Conservation (phyloP, 1,140 invertebrate species). For the Lucilia cuprina region DNA sequence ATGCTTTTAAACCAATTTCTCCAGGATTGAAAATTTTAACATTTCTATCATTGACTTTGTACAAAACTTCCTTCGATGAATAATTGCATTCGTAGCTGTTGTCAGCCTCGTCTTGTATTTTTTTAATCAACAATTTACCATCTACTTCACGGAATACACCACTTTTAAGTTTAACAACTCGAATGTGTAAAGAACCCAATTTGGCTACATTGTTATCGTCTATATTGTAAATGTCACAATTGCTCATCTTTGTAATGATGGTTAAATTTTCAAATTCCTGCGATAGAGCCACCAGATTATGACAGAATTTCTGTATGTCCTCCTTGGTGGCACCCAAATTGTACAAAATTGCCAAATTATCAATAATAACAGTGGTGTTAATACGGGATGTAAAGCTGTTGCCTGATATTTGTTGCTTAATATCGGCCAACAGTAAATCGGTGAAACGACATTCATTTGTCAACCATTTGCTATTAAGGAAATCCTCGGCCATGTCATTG, state of each 20-base stretch:
- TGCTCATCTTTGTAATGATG: slow-evolving; percentile 64
- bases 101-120: slow-evolving; percentile 39
- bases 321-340: slow-evolving; percentile 65
- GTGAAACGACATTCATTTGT: slow-evolving; percentile 48
- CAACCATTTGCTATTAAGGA: slow-evolving; percentile 50
- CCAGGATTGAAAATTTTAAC: slow-evolving; percentile 75
- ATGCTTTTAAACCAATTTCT: slow-evolving; percentile 54
- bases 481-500: slow-evolving; percentile 62
- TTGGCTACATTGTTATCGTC: slow-evolving; percentile 69
- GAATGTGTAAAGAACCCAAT: slow-evolving; percentile 69
- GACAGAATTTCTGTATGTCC: slow-evolving; percentile 59
- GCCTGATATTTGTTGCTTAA: slow-evolving; percentile 47
- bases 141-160: slow-evolving; percentile 74
- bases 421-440: slow-evolving; percentile 48
- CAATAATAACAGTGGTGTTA: slow-evolving; percentile 70
- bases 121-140: slow-evolving; percentile 69
- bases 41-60: slow-evolving; percentile 75
- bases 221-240: slow-evolving; percentile 65
- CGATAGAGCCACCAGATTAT: slow-evolving; percentile 58
- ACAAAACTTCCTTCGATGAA: slow-evolving; percentile 66
- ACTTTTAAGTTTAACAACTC: slow-evolving; percentile 70
- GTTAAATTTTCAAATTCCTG: slow-evolving; percentile 60
- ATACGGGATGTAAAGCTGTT: slow-evolving; percentile 48
- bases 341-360: slow-evolving; percentile 74
- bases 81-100: slow-evolving; percentile 56